Evolutionary conservation across 2,113 vertebrate genomes (phyloP), one percentile per base, ranked within the genome.

Genomic region (Prochilodus magdalenae): DNA sequence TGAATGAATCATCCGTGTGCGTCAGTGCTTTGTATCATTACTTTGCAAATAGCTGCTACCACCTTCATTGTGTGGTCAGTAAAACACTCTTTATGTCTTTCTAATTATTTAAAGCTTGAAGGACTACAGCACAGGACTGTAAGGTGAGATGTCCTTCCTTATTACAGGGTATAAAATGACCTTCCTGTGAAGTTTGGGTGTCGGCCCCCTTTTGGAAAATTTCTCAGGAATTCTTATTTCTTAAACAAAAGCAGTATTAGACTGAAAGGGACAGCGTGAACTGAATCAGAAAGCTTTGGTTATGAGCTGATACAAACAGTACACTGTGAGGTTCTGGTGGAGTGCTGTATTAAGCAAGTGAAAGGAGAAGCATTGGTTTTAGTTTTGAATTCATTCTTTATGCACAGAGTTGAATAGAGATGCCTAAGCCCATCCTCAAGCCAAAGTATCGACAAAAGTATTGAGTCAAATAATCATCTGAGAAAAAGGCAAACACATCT

Each of bases 1-100:
- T 44, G 66, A 22, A 44, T 44, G 66, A 44, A n/a, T 70, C 20
- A 40, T 70, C 22, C n/a, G 20, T 70, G 66, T 70, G 33, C 66
- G 22, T 70, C 66, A 70, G 12, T 20, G 66, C 18, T 3, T 70
- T 70, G n/a, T 24, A 24, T 36, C 14, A 67, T 67, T 40, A n/a
- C 20, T 67, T 18, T 67, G 18, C 65, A 67, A 67, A 67, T 36
- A 67, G 65, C 36, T 14, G 30, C 36, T n/a, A 36, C 30, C 11
- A 22, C 33, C 36, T n/a, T 67, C 65, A 67, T 40, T 40, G 40
- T 67, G 65, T n/a, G 36, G 33, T 30, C 16, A 36, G 16, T 33
- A 14, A 20, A 36, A 11, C 33, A 36, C 36, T 4, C 36, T 36
- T 36, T 36, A 67, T 67, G 20, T 67, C 33, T 6, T 22, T 36